These are phyloP conservation scores for Todus mexicanus DNA, from an alignment of 2,797 vertebrate genomes.

Conservation along the genomic window DNA sequence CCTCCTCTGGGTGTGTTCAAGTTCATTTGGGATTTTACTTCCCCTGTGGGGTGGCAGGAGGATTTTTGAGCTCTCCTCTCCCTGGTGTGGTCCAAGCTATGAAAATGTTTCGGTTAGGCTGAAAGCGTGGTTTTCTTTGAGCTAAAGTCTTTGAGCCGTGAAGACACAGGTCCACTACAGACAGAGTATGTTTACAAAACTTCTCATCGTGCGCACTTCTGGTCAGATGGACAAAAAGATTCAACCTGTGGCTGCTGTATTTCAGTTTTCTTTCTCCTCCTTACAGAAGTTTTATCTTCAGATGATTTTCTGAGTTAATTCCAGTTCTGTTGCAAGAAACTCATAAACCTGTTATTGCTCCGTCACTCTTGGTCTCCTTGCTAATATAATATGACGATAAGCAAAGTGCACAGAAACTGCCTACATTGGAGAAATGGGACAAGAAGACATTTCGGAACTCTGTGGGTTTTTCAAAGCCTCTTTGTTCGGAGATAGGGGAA, in stretches of 20 bases:
- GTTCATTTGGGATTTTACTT: not conserved
- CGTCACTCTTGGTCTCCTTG: not conserved
- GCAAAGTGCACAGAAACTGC: conserved; percentile 19
- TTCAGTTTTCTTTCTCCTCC: not conserved
- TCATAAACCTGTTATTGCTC: conserved; percentile 22
- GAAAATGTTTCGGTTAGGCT: not conserved
- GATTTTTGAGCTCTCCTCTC: not conserved
- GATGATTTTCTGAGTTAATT: not conserved
- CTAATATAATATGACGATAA: not conserved
- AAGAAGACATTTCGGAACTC: conserved; percentile 20
- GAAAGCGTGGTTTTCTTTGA: not conserved
- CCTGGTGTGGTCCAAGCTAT: not conserved
- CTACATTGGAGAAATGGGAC: not conserved
- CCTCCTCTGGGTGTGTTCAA: not conserved
- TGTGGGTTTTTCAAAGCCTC: not conserved
- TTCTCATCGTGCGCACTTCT: not conserved
- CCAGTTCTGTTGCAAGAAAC: not conserved
- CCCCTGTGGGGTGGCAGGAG: not conserved
- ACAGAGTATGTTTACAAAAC: not conserved
- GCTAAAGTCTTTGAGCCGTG: not conserved
- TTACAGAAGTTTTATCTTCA: not conserved
- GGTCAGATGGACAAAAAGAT: not conserved
- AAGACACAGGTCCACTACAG: not conserved
- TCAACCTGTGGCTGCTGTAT: not conserved
- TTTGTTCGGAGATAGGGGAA: conserved; percentile 27